Conservation (phyloP, 2,113 vertebrate species). For the Siniperca chuatsi region DNA sequence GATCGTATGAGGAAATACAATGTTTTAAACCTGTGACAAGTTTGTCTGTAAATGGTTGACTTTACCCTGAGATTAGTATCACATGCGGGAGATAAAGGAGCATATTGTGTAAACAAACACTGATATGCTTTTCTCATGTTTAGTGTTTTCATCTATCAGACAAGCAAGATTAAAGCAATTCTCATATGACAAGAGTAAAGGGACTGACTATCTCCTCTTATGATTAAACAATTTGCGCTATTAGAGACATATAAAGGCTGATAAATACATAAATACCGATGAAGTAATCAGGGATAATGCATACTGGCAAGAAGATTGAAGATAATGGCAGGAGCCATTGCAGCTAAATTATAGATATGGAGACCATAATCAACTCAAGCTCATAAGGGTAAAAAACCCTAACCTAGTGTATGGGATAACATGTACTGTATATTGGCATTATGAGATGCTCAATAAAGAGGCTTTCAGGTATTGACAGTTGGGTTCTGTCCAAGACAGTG, state of each 20-base stretch:
- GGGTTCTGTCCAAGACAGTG: constrained; percentile 70
- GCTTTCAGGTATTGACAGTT: constrained; percentile 85
- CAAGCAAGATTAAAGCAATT: constrained; percentile 52
- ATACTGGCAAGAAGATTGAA: constrained; percentile 55
- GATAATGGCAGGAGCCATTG: constrained; percentile 57
- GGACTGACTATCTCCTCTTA: constrained; percentile 41
- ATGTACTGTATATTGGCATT: constrained; percentile 59
- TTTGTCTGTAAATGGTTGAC: constrained; percentile 47
- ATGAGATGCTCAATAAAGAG: constrained; percentile 73
- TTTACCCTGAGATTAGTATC: constrained; percentile 49
- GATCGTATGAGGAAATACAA: constrained; percentile 27
- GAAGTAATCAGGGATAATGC: constrained; percentile 45
- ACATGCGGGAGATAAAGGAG: constrained; percentile 44
- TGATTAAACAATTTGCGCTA: constrained; percentile 64
- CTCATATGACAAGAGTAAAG: constrained; percentile 20
- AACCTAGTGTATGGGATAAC: constrained; percentile 42
- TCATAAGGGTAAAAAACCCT: constrained; percentile 47
- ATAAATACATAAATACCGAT: constrained; percentile 44
- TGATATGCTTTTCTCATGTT: constrained; percentile 48
- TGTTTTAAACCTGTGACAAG: constrained; percentile 46
- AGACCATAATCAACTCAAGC: constrained; percentile 54
- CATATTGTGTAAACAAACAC: constrained; percentile 51
- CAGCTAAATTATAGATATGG: constrained; percentile 61
- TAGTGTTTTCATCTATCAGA: constrained; percentile 49
- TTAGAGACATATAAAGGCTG: constrained; percentile 42